Evolutionary conservation across 2,888 invertebrate species (phyloP).

Genomic region (Petrophora chlorosata): DNA sequence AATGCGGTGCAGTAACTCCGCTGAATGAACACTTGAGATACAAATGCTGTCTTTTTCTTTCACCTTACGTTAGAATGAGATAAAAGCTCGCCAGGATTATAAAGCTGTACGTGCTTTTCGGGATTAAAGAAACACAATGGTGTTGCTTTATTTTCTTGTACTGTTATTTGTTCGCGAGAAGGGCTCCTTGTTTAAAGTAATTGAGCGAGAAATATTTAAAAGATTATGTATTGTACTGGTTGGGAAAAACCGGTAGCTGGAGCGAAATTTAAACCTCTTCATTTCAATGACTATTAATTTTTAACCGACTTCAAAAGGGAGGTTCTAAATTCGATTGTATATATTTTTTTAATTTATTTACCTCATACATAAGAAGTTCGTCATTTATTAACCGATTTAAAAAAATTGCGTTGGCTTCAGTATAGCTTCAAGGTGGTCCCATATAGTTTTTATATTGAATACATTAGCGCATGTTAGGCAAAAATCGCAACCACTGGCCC

Average conservation of each 20-base stretch:
- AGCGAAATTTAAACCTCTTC: neutral
- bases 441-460: too few species aligned
- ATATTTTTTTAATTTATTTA: too few species aligned
- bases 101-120: conserved; percentile 61
- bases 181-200: conserved; percentile 31
- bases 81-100: conserved; percentile 63
- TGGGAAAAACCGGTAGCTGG: neutral
- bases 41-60: conserved; percentile 17
- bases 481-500: too few species aligned
- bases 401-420: too few species aligned
- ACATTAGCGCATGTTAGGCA: too few species aligned
- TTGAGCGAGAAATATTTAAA: conserved; percentile 6
- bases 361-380: too few species aligned
- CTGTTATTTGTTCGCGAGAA: conserved; percentile 37
- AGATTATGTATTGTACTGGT: neutral
- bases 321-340: too few species aligned
- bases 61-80: conserved; percentile 40
- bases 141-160: conserved; percentile 41
- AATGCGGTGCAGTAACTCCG: conserved; percentile 75
- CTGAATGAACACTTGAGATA: conserved; percentile 71
- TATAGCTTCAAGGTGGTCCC: too few species aligned
- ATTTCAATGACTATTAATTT: too few species aligned
- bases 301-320: too few species aligned
- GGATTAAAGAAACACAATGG: conserved; percentile 51
- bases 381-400: too few species aligned